Evolutionary conservation across 2,113 vertebrate species (phyloP).

Genomic region (Gobius niger): DNA sequence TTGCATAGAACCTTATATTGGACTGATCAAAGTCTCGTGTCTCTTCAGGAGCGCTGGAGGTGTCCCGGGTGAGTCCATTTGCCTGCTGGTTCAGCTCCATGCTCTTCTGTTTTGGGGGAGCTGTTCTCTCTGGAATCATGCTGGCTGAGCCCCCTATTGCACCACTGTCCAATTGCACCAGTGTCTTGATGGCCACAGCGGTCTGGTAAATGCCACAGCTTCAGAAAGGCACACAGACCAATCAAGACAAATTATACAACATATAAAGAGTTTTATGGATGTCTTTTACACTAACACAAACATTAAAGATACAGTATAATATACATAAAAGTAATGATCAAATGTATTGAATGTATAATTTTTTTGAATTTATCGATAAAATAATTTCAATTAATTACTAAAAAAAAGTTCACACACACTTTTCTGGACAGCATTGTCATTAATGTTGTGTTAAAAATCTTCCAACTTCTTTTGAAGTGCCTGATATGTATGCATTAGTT

Average conservation of each 20-base stretch:
- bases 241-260: neutral
- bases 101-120: conserved; percentile 95
- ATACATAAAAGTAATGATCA: no score
- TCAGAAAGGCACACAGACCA: no score
- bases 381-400: no score
- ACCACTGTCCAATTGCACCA: conserved; percentile 84
- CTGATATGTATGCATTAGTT: no score
- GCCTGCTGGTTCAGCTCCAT: conserved; percentile 98
- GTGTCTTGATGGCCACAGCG: conserved; percentile 86
- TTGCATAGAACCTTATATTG: neutral
- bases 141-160: conserved; percentile 88
- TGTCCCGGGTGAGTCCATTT: conserved; percentile 85
- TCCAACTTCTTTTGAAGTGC: no score
- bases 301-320: no score
- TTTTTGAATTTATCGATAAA: no score
- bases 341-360: no score
- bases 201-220: conserved; percentile 84
- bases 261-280: neutral
- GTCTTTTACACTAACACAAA: no score
- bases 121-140: conserved; percentile 87
- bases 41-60: conserved; percentile 78
- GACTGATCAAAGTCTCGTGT: conserved; percentile 13
- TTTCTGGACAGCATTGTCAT: no score
- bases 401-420: no score
- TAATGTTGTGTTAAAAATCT: no score